A percentile compares a stretch with the other conserved stretches of the same genome.
Evolutionary conservation across 2,888 invertebrate genomes (phyloP).

Genomic region (Calameuta pallipes): DNA sequence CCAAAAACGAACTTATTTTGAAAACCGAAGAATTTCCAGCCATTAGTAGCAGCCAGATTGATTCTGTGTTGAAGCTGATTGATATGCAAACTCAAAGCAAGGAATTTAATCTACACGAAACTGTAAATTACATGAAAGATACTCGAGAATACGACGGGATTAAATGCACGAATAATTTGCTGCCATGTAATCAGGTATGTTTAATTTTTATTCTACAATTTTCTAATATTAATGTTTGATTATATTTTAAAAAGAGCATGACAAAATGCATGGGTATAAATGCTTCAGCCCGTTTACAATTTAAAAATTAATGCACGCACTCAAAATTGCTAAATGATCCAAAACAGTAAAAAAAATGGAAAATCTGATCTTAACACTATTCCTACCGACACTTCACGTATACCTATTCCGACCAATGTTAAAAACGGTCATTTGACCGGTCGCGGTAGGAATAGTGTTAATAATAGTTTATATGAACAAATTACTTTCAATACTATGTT

Average conservation of each 20-base stretch:
- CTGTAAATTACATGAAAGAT: conserved; percentile 11
- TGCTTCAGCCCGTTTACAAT: no score
- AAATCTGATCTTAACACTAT: not conserved
- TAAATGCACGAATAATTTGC: conserved; percentile 2
- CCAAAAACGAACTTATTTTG: conserved; percentile 16
- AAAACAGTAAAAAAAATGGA: not conserved
- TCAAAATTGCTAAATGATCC: not conserved
- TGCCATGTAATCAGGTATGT: conserved; percentile 16
- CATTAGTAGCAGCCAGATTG: conserved; percentile 21
- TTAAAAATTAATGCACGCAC: not conserved
- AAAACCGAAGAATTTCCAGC: conserved; percentile 20
- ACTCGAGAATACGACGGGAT: not conserved
- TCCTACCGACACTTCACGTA: no score
- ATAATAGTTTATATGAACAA: not conserved
- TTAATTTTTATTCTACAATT: not conserved
- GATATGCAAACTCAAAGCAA: conserved; percentile 12
- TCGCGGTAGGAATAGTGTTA: not conserved
- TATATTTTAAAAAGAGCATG: not conserved
- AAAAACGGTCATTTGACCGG: no score
- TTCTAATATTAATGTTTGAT: not conserved
- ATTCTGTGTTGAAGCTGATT: conserved; percentile 18
- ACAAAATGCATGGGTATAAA: not conserved
- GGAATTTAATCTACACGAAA: conserved; percentile 10
- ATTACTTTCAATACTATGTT: not conserved
- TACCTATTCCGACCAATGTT: no score